Evolutionary conservation across 1,140 invertebrate species (phyloP), one percentile per base, ranked within the genome.

Genomic region (Drosophila pectinifera): DNA sequence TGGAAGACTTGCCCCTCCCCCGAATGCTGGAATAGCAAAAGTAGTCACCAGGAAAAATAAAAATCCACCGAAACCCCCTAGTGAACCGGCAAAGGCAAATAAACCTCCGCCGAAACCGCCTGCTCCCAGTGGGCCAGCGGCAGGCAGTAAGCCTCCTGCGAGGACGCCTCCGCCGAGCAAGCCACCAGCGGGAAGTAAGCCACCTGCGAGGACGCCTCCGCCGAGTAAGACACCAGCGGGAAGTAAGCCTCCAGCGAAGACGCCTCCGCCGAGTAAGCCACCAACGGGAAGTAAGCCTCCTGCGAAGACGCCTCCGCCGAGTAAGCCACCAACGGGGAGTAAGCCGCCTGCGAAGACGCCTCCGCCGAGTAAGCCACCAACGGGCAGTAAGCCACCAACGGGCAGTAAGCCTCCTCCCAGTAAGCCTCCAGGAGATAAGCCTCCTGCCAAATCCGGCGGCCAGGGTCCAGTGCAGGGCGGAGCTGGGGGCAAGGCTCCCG

Each of bases 381-480:
- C n/a, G n/a, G n/a, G n/a, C 1, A 26, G 10, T 5, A 20, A 26
- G 10, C 46, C 11, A 36, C 22, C 54, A 42, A 4, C 22, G 14
- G 28, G 51, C 18, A 39, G 34, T 13, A 39, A 16, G 0, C 51
- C 61, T 5, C 61, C 61, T 10, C 46, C n/a, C n/a, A n/a, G n/a
- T n/a, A n/a, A n/a, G n/a, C n/a, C n/a, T n/a, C n/a, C n/a, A n/a
- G n/a, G n/a, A n/a, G n/a, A n/a, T 5, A 20, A 10, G 7, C 28
- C 55, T 2, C 42, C 45, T n/a, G 7, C 28, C 4, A 31, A 45
- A 13, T 4, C n/a, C 0, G 18, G 31, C 4, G 62, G 38, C 28
- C 28, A 16, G 14, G 1, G 7, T 10, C 45, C 36, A 48, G 10
- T 10, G 10, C 39, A 16, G 0, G 55, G 49, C 14, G 43, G 51